A percentile compares a stretch with the other conserved stretches of the same genome.
phyloP scores from a whole-genome alignment of 2,797 vertebrate genomes.

The Enteromius paludinosus region DNA sequence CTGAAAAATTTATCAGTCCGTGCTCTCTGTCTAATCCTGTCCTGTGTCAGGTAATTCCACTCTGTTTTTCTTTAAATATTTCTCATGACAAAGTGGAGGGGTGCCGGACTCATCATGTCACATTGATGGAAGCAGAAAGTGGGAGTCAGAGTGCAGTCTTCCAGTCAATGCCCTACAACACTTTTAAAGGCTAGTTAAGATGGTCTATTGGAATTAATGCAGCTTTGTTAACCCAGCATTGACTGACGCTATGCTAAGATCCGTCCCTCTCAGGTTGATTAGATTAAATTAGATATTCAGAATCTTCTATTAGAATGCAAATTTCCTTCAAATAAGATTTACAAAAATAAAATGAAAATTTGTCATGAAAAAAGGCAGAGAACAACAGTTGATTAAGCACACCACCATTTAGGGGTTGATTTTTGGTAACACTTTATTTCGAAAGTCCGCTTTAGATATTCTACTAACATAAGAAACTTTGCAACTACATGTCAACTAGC shows the following conservation, averaged over 20 bases:
- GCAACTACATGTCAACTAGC: too few relatives aligned
- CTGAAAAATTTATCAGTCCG: slow-evolving; percentile 58
- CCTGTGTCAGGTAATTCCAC: slow-evolving; percentile 57
- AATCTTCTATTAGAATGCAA: background rate
- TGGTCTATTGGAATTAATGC: background rate
- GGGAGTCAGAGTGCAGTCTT: background rate
- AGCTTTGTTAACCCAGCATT: background rate
- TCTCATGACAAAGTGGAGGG: slow-evolving; percentile 59
- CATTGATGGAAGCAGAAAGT: slow-evolving; percentile 27
- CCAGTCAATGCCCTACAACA: background rate
- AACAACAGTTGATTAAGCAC: background rate
- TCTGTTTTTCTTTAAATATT: slow-evolving; percentile 63
- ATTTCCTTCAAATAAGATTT: background rate
- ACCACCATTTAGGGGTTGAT: background rate
- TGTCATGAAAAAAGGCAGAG: background rate
- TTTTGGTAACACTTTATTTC: too few relatives aligned
- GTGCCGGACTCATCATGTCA: slow-evolving; percentile 33
- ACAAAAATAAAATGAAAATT: background rate
- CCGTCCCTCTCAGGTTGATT: too few relatives aligned
- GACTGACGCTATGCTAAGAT: background rate
- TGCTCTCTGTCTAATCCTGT: slow-evolving; percentile 53
- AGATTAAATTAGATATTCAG: background rate
- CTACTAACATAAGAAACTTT: too few relatives aligned
- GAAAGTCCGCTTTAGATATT: too few relatives aligned
- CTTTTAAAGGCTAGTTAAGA: background rate